Base-by-base conservation (phyloP, 2,113 vertebrate genomes). In the Oriolus oriolus region DNA sequence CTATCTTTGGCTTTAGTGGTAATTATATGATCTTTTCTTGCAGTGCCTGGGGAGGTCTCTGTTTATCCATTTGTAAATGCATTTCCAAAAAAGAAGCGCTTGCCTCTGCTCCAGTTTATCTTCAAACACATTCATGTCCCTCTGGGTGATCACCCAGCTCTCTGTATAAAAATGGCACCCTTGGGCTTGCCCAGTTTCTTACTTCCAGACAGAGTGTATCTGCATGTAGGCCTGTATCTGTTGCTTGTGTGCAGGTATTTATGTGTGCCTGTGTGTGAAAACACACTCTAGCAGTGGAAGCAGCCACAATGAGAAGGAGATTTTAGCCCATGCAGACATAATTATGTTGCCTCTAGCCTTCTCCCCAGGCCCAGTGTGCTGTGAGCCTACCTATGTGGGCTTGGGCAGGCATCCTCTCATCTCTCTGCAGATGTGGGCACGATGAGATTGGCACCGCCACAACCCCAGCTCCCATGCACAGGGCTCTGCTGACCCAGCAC, bases 31-130 rank as follows among this genome's bases (percentile, higher is more conserved):
- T 45, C 20, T 93, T 84, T 78, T 87, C 47, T 45, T 79, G 44
- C 31, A 47, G 0, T 75, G 56, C 30, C 33, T 61, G 30, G 26
- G 80, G 52, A 59, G 57, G 47, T 59, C 59, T 86, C 86, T 44
- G 28, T 66, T 90, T 49, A 66, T 56, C n/a, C 19, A 19, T 78
- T 78, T 66, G 21, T 57, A 84, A 92, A 93, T 44, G 42, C 21
- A 26, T 71, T 82, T 85, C 41, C n/a, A 83, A 39, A 92, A 65
- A 37, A 54, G 79, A 83, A 94, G 65, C 30, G 66, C 23, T 60
- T 47, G 22, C 54, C 30, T 60, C 41, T 87, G 33, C 39, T 82
- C 17, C 49, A 16, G 1, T 42, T 53, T 30, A 4, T 88, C 56
- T 50, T 45, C 31, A 60, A 14, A 50, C 33, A 50, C 11, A 15